These are phyloP conservation scores for Endotricha flammealis DNA, from an alignment of 2,888 invertebrate species.

Conservation along the genomic window DNA sequence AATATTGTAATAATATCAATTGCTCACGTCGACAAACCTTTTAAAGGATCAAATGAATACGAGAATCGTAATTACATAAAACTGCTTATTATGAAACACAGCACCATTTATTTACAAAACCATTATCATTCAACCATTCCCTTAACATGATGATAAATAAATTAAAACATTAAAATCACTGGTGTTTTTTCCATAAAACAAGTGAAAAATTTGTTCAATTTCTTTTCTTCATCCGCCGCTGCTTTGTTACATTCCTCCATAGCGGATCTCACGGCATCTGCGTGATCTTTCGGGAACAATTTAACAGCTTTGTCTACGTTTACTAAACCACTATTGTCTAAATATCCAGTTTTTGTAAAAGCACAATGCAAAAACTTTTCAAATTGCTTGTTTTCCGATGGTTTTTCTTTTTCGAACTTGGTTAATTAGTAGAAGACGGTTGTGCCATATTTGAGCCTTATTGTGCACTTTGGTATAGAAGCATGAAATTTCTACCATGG, in stretches of 20 bases:
- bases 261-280: slow-evolving; percentile 28
- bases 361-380: slow-evolving; percentile 50
- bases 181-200: slow-evolving; percentile 35
- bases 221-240: slow-evolving; percentile 34
- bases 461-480: too few relatives aligned
- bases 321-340: slow-evolving; percentile 33
- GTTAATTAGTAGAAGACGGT: too few relatives aligned
- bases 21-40: too few relatives aligned
- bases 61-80: too few relatives aligned
- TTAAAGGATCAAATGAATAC: too few relatives aligned
- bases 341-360: slow-evolving; percentile 35
- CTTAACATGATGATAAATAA: too few relatives aligned
- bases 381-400: slow-evolving; percentile 37
- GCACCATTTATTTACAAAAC: too few relatives aligned
- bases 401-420: slow-evolving; percentile 34
- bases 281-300: slow-evolving; percentile 32
- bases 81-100: too few relatives aligned
- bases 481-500: too few relatives aligned
- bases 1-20: too few relatives aligned
- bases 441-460: too few relatives aligned
- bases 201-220: slow-evolving; percentile 30
- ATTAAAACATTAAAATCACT: neutral
- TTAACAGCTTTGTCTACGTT: slow-evolving; percentile 37
- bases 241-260: slow-evolving; percentile 37
- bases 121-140: too few relatives aligned